Evolutionary conservation across 2,888 invertebrate genomes (phyloP), one percentile per base, ranked within the genome.

Genomic region (Thymelicus lineola): DNA sequence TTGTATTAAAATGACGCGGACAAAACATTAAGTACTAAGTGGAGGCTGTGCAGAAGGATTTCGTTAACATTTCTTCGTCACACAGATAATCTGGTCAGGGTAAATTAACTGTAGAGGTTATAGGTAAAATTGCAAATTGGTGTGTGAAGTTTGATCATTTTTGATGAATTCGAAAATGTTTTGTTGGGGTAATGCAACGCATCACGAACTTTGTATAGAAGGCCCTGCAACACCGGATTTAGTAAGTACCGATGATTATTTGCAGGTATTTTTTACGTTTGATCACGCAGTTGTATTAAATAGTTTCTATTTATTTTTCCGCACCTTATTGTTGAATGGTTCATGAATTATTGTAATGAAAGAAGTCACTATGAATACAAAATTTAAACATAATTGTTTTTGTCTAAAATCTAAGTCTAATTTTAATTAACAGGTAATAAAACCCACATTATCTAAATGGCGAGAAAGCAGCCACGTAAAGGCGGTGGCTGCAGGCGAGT

Each of bases 401-500:
- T 9, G 38, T 38, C 7, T 38, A 9, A 42, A 28, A 28, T 28
- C 5, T 1, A 28, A 28, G 1, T 28, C 42, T 42, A 28, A 67
- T 10, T 58, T 64, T 55, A 20, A 58, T 70, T 80, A 86, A 5
- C 79, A 97, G 97, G 94, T 96, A 73, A 90, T 95, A 75, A 93
- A 92, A 73, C 96, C 96, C 7, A 94, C 94, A 69, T 82, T 94
- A 73, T 93, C 96, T 71, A 94, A 95, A 80, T 96, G 96, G 96
- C 90, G 91, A 74, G 94, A 94, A 73, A 95, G 95, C 66, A 88
- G 87, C 67, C 88, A 91, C 74, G 88, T 96, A 2, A 83, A 87
- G 60, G 87, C 93, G 67, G 93, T 95, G 60, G 96, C 97, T 6
- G 97, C 98, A 79, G 98, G 98, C 28, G 96, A 96, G 78, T 96